Evolutionary conservation across 1,140 invertebrate species (phyloP), one percentile per base, ranked within the genome.

Genomic region (Drosophila arawakana): DNA sequence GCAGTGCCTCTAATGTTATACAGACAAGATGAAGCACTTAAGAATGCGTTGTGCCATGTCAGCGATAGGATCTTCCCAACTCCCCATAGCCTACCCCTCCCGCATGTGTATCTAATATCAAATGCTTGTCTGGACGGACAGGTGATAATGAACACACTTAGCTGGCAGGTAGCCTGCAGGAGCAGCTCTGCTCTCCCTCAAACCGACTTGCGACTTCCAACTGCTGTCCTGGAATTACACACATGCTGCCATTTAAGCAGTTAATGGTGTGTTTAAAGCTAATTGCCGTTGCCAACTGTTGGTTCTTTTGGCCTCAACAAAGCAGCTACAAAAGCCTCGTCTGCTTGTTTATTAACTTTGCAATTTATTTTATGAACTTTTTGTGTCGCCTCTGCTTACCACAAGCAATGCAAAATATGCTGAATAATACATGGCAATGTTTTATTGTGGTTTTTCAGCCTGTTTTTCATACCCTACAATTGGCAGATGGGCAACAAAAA

Each of bases 1-100:
- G 43, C 80, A 62, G 65, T 81, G 78, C 65, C 79, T 69, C 73
- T 76, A 86, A 86, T 86, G 76, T 86, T 86, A 86, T 86, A 83
- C 76, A 86, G 83, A 86, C 83, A 86, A 88, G 83, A 86, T 86
- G 83, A 86, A 86, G 83, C 83, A 86, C 83, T 86, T 86, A 86
- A 81, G 78, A 80, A 72, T 78, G 78, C 82, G 82, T 82, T 88
- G 82, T 82, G 83, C 65, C 68, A 73, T 81, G 79, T 85, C 82
- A 85, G 81, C 71, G 63, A 15, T 74, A 61, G 57, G 35, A 18
- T 43, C 18, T 21, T 41, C 18, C 7, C 30, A 21, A 21, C 18
- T 21, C 57, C 10, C 25, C 30, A 13, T 7, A 8, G 21, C 34
- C 47, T 13, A n/a, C 62, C 21, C 66, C 30, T 44, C 41, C 34